These are phyloP conservation scores for Galagoides demidoff DNA, from an alignment of 2,797 vertebrate genomes.

Conservation along the genomic window DNA sequence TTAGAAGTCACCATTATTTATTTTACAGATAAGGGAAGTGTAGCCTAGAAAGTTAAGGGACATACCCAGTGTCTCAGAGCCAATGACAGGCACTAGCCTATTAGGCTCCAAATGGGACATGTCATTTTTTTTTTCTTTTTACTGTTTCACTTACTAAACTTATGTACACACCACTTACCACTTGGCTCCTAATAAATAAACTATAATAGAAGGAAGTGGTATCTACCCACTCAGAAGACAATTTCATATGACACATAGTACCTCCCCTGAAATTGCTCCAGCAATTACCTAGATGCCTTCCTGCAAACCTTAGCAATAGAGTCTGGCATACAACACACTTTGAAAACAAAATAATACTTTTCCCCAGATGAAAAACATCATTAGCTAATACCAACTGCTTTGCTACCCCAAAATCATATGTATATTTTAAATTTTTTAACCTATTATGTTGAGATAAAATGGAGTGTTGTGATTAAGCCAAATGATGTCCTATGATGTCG, in stretches of 20 bases:
- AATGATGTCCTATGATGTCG: not conserved
- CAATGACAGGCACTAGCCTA: not conserved
- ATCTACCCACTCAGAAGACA: constrained; percentile 18
- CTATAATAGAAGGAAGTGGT: constrained; percentile 25
- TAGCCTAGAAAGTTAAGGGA: constrained; percentile 18
- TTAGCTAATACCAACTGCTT: constrained; percentile 4
- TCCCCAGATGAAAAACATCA: constrained; percentile 52
- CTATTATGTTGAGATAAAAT: not conserved
- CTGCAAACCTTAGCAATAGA: not conserved
- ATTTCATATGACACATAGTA: not conserved
- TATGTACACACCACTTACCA: not conserved
- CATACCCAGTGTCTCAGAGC: not conserved
- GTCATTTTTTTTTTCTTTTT: not conserved
- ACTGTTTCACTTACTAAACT: not conserved
- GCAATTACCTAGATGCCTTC: constrained; percentile 63
- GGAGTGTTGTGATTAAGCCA: not conserved
- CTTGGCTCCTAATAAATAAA: constrained; percentile 53
- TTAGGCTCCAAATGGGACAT: not conserved
- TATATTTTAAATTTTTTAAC: not conserved
- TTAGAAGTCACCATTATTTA: not conserved
- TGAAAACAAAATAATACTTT: constrained; percentile 44
- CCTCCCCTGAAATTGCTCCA: constrained; percentile 23
- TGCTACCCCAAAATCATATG: not conserved
- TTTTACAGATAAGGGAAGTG: not conserved
- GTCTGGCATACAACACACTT: constrained; percentile 21